phyloP scores from a whole-genome alignment of 2,888 invertebrate genomes.

The Pardosa pseudoannulata region DNA sequence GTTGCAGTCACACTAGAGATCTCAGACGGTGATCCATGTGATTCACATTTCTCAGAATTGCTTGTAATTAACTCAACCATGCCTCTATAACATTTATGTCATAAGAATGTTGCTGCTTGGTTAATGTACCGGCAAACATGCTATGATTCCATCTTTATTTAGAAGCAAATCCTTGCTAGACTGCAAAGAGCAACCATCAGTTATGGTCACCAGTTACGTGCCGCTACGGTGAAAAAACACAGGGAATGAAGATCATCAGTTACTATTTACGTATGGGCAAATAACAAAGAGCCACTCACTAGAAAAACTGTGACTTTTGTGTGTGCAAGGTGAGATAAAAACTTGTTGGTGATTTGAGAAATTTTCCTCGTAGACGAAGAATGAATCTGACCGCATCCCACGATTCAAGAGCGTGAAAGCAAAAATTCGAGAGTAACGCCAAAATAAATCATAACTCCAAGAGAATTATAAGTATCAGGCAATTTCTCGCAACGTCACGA shows the following conservation, averaged over 20 bases:
- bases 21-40: not conserved
- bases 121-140: not conserved
- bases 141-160: not conserved
- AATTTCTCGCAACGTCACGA: too few relatives aligned
- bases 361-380: too few relatives aligned
- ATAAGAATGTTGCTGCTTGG: constrained; percentile 9
- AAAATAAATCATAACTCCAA: too few relatives aligned
- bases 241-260: not conserved
- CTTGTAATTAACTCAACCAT: not conserved
- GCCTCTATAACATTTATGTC: constrained; percentile 3
- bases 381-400: too few relatives aligned
- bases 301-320: not conserved
- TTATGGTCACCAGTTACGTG: constrained; percentile 18
- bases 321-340: too few relatives aligned
- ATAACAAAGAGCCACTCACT: not conserved
- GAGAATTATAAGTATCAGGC: too few relatives aligned
- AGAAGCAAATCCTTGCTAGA: not conserved
- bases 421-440: too few relatives aligned
- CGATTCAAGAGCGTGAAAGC: too few relatives aligned
- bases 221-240: not conserved
- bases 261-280: not conserved
- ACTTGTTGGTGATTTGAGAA: too few relatives aligned
- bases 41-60: not conserved
- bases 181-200: not conserved
- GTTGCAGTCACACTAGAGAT: not conserved